phyloP scores from a whole-genome alignment of 2,888 invertebrate genomes.

The Ligdia adustata region DNA sequence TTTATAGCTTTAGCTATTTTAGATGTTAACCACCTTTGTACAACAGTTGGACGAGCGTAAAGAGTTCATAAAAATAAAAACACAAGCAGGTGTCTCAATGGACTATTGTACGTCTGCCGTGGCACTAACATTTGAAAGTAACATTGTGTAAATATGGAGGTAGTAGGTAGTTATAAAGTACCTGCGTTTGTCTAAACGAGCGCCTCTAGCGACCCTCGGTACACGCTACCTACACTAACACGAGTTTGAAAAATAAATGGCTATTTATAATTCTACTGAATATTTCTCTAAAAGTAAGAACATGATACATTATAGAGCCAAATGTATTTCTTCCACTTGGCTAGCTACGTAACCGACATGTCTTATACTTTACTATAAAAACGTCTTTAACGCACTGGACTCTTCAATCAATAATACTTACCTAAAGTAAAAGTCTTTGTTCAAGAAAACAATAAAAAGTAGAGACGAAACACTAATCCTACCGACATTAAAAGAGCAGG shows the following conservation, averaged over 20 bases:
- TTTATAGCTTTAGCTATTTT: too few species aligned
- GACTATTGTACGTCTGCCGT: slow-evolving; percentile 15
- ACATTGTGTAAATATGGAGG: slow-evolving; percentile 34
- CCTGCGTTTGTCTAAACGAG: slow-evolving; percentile 41
- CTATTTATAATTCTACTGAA: slow-evolving; percentile 10
- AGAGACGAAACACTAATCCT: slow-evolving; percentile 41
- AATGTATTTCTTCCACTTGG: too few species aligned
- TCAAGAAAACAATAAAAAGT: slow-evolving; percentile 41
- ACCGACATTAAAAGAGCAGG: slow-evolving; percentile 37
- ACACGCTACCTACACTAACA: slow-evolving; percentile 4
- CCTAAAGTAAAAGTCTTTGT: slow-evolving; percentile 2
- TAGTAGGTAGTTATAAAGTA: slow-evolving; percentile 28
- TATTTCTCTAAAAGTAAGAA: too few species aligned
- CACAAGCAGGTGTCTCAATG: not conserved
- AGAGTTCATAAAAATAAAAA: too few species aligned
- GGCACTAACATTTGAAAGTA: slow-evolving; percentile 34
- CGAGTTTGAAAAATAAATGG: slow-evolving; percentile 14
- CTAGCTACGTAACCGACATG: too few species aligned
- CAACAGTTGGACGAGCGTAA: too few species aligned
- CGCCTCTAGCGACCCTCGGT: slow-evolving; percentile 17
- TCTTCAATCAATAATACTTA: too few species aligned
- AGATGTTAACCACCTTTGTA: too few species aligned
- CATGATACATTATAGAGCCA: too few species aligned
- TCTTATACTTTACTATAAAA: too few species aligned
- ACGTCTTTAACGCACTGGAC: too few species aligned